Evolutionary conservation across 2,797 vertebrate species (phyloP).

Genomic region (Enteromius trimaculatus): DNA sequence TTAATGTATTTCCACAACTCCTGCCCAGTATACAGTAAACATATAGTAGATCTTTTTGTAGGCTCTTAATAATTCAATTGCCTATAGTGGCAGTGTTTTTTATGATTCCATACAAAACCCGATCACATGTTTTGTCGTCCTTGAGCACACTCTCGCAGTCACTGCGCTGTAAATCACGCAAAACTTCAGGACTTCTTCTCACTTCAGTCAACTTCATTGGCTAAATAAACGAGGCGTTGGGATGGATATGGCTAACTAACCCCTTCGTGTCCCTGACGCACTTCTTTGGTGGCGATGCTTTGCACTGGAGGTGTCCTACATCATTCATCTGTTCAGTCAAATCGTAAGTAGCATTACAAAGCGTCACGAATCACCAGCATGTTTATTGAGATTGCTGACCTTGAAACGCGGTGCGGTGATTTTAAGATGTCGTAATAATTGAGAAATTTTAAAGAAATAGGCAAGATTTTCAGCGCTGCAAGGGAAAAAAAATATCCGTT

Average conservation of each 20-base stretch:
- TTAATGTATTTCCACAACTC: neutral
- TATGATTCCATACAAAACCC: neutral
- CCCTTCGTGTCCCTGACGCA: slow-evolving; percentile 39
- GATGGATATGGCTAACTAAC: slow-evolving; percentile 17
- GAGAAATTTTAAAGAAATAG: neutral
- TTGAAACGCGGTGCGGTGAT: slow-evolving; percentile 18
- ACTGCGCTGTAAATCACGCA: neutral
- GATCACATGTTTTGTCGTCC: neutral
- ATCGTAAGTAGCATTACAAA: slow-evolving; percentile 48
- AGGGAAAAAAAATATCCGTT: neutral
- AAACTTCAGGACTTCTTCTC: neutral
- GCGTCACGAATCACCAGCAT: neutral
- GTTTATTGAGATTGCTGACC: slow-evolving; percentile 2
- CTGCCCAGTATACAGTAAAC: neutral
- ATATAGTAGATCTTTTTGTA: neutral
- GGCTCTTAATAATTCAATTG: neutral
- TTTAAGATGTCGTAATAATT: neutral
- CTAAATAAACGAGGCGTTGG: slow-evolving; percentile 16
- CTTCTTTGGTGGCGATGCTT: slow-evolving; percentile 36
- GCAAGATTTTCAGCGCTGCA: neutral
- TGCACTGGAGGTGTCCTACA: slow-evolving; percentile 23
- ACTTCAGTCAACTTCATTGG: slow-evolving; percentile 34
- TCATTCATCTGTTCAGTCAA: slow-evolving; percentile 31
- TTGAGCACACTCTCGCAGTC: neutral
- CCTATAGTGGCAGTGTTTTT: neutral